These are phyloP conservation scores for Simalia tracyae DNA, from an alignment of 2,797 vertebrate species.

Conservation along the genomic window DNA sequence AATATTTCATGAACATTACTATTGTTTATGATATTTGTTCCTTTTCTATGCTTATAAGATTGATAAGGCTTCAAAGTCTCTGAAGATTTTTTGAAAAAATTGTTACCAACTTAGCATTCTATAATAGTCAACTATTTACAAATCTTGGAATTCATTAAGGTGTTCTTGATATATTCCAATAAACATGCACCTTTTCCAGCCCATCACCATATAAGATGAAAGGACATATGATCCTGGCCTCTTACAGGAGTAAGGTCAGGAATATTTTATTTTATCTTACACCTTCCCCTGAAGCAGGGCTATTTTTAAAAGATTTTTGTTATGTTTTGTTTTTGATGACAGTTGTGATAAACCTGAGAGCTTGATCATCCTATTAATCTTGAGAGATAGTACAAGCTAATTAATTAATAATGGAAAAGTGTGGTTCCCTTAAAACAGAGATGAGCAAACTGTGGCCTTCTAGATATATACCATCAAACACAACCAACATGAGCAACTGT, in stretches of 20 bases:
- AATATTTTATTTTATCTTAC: not conserved
- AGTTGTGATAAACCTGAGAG: not conserved
- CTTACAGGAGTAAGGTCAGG: not conserved
- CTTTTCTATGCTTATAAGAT: not conserved
- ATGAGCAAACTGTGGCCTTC: not conserved
- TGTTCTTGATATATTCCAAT: not conserved
- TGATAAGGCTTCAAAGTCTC: not conserved
- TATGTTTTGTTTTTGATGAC: not conserved
- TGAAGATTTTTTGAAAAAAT: not conserved
- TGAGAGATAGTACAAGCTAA: not conserved
- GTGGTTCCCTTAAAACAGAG: not conserved
- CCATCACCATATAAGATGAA: not conserved
- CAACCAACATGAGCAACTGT: not conserved
- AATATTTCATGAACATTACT: constrained; percentile 42
- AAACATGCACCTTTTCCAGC: not conserved
- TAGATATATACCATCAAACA: not conserved
- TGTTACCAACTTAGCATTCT: not conserved
- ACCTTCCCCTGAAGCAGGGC: not conserved
- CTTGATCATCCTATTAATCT: not conserved
- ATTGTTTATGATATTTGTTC: not conserved
- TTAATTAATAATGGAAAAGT: not conserved
- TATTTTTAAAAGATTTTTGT: not conserved
- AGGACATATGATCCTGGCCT: not conserved
- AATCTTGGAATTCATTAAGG: not conserved
- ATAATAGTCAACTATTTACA: not conserved